These are phyloP conservation scores for Volucella inanis DNA, from an alignment of 2,888 invertebrate genomes.

Conservation along the genomic window DNA sequence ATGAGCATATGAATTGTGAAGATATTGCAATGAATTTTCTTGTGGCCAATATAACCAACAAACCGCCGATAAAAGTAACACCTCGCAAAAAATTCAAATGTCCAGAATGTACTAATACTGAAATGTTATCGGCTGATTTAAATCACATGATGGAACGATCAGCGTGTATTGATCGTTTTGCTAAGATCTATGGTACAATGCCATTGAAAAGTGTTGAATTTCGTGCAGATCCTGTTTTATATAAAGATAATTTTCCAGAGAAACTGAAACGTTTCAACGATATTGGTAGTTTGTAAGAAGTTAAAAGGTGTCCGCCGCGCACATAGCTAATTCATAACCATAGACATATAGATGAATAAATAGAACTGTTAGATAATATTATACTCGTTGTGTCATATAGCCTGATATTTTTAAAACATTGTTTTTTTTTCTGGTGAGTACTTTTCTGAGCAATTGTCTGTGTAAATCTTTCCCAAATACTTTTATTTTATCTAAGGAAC, in stretches of 20 bases:
- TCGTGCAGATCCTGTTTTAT: conserved; percentile 96
- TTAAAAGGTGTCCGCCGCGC: conserved; percentile 81
- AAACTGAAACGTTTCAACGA: conserved; percentile 94
- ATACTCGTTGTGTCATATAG: not conserved
- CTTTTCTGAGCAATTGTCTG: no score
- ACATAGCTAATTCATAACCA: conserved; percentile 61
- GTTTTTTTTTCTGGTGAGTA: no score
- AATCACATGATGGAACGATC: conserved; percentile 97
- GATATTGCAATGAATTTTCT: conserved; percentile 99
- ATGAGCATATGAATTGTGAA: conserved; percentile 98
- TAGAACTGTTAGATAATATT: conserved; percentile 14
- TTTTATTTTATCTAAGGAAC: no score
- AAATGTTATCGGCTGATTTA: conserved; percentile 96
- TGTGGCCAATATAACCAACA: conserved; percentile 95
- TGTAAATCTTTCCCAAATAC: no score
- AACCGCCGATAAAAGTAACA: conserved; percentile 96
- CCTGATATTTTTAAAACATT: not conserved
- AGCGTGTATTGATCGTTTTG: conserved; percentile 92
- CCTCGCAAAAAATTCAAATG: conserved; percentile 98
- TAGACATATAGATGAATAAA: conserved; percentile 46
- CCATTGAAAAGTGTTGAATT: conserved; percentile 95
- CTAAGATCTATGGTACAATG: conserved; percentile 92
- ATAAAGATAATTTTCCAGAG: conserved; percentile 92
- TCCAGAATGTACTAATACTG: conserved; percentile 95
- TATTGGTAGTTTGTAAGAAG: conserved; percentile 91